Evolutionary conservation across 2,888 invertebrate genomes (phyloP).

Genomic region (Hofmannophila pseudospretella): DNA sequence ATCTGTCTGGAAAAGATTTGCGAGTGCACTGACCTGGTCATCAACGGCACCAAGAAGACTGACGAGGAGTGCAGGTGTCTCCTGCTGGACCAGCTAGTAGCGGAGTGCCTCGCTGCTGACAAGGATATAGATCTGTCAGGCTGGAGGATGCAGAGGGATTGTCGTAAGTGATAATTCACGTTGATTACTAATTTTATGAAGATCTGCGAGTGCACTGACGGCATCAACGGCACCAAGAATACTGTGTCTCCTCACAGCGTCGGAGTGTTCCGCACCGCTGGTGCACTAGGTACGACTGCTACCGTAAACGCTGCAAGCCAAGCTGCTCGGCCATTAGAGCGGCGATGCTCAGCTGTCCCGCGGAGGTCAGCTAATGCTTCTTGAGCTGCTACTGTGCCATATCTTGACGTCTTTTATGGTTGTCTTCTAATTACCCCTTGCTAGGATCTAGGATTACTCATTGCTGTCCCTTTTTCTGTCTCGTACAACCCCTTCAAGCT

Average conservation of each 20-base stretch:
- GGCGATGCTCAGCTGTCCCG: conserved; percentile 71
- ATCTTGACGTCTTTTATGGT: too few relatives aligned
- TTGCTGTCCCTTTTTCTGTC: too few relatives aligned
- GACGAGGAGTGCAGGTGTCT: conserved; percentile 81
- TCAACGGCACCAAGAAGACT: conserved; percentile 50
- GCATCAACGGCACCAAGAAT: neutral
- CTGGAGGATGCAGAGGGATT: conserved; percentile 85
- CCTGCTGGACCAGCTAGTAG: conserved; percentile 83
- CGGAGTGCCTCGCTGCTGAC: conserved; percentile 83
- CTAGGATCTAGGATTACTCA: too few relatives aligned
- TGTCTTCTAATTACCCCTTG: too few relatives aligned
- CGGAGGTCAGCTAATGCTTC: conserved; percentile 82
- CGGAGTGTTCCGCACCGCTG: conserved; percentile 84
- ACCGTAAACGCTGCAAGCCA: conserved; percentile 86
- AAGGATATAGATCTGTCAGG: conserved; percentile 80
- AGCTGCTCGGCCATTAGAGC: conserved; percentile 79
- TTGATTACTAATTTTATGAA: too few relatives aligned
- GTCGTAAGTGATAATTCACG: conserved; percentile 74
- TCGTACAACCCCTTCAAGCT: too few relatives aligned
- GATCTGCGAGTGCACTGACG: too few relatives aligned
- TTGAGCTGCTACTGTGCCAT: conserved; percentile 93
- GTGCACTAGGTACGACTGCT: conserved; percentile 92
- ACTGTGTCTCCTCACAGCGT: conserved; percentile 65
- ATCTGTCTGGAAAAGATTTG: conserved; percentile 88
- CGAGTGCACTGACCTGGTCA: conserved; percentile 80